Percentiles rank a stretch among this genome's conserved stretches.
phyloP scores from a whole-genome alignment of 1,140 invertebrate genomes.

The Gonatopus flavifemur region DNA sequence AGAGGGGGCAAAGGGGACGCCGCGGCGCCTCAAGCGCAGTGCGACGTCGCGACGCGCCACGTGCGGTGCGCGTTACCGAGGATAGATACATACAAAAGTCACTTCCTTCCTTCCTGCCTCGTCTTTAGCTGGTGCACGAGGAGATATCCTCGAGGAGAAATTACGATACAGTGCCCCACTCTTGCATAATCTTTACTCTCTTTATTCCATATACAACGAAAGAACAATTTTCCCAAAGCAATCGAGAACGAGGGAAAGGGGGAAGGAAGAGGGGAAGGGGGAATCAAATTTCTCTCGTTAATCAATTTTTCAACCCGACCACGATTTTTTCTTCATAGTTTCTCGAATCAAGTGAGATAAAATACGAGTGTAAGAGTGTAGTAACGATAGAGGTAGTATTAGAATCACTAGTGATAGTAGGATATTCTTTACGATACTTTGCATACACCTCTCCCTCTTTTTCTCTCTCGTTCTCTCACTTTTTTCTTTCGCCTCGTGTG shows the following conservation, averaged over 20 bases:
- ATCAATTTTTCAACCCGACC: background rate
- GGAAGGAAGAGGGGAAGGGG: background rate
- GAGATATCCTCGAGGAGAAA: background rate
- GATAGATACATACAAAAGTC: constrained; percentile 22
- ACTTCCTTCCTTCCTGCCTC: constrained; percentile 33
- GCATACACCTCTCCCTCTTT: too few species aligned
- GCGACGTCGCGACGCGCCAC: constrained; percentile 59
- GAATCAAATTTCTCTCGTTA: constrained; percentile 2
- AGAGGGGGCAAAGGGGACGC: constrained; percentile 33
- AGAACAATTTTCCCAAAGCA: too few species aligned
- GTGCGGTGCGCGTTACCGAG: constrained; percentile 44
- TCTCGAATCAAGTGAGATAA: too few species aligned
- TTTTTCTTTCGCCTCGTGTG: too few species aligned
- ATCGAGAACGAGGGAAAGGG: too few species aligned
- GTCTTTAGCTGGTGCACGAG: constrained; percentile 7
- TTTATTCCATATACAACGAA: too few species aligned
- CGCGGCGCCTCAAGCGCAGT: constrained; percentile 55
- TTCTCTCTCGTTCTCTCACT: too few species aligned
- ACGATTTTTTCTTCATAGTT: background rate
- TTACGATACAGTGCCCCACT: background rate
- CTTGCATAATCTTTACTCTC: constrained; percentile 13
- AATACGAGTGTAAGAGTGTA: too few species aligned
- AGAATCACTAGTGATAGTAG: too few species aligned
- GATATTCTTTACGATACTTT: too few species aligned
- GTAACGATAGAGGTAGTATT: too few species aligned